Evolutionary conservation across 1,140 invertebrate genomes (phyloP).

Genomic region (Anthonomus grandis): DNA sequence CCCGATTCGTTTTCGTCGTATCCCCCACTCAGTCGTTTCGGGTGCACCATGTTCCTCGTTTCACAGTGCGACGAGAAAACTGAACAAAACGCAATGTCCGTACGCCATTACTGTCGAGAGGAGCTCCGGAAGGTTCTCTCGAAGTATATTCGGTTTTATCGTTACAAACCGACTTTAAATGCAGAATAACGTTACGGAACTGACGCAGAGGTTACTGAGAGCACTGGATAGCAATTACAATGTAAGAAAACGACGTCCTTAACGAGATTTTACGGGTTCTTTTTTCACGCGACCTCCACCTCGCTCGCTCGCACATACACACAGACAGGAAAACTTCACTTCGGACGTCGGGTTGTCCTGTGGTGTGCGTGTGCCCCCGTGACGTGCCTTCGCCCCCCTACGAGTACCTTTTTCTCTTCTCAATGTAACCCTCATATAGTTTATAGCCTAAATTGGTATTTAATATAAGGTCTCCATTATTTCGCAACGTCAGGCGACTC

Average conservation of each 20-base stretch:
- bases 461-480: too few relatives aligned
- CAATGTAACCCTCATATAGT: too few relatives aligned
- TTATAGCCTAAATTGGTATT: too few relatives aligned
- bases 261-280: slow-evolving; percentile 29
- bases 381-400: too few relatives aligned
- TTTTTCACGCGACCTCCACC: slow-evolving; percentile 36
- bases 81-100: slow-evolving; percentile 50
- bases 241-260: slow-evolving; percentile 62
- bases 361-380: too few relatives aligned
- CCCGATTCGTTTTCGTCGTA: slow-evolving; percentile 40
- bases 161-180: slow-evolving; percentile 51
- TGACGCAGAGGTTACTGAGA: slow-evolving; percentile 63
- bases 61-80: slow-evolving; percentile 48
- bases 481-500: slow-evolving; percentile 35
- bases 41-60: slow-evolving; percentile 49
- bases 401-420: too few relatives aligned
- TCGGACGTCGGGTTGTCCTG: too few relatives aligned
- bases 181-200: slow-evolving; percentile 61
- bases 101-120: slow-evolving; percentile 49
- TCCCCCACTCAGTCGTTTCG: slow-evolving; percentile 49
- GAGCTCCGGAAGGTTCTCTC: slow-evolving; percentile 48
- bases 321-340: too few relatives aligned
- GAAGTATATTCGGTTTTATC: slow-evolving; percentile 49
- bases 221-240: slow-evolving; percentile 66
- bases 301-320: too few relatives aligned